A percentile compares a stretch with the other conserved stretches of the same genome.
These are phyloP conservation scores for Myanophis thanlyinensis DNA, from an alignment of 2,113 vertebrate genomes.

Conservation along the genomic window DNA sequence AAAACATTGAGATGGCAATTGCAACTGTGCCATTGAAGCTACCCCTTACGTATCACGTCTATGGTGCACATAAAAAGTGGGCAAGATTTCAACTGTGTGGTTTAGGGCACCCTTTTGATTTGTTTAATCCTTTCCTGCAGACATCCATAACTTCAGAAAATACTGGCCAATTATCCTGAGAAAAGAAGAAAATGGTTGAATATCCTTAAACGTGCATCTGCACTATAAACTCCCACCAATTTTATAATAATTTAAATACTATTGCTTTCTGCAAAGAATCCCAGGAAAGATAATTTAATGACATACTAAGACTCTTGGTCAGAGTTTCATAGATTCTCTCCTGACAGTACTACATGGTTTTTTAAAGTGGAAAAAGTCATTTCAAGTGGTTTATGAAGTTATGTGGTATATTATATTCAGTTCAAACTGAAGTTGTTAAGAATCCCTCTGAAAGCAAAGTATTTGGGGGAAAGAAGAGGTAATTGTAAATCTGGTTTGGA, in stretches of 20 bases:
- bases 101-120: not conserved
- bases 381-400: not conserved
- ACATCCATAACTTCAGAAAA: not conserved
- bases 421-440: not conserved
- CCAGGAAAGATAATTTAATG: not conserved
- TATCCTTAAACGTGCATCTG: not conserved
- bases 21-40: not conserved
- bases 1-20: not conserved
- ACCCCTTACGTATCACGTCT: not conserved
- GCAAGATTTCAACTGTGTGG: not conserved
- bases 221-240: not conserved
- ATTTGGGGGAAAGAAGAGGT: conserved; percentile 14
- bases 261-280: not conserved
- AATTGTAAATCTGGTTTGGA: conserved; percentile 36
- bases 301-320: not conserved
- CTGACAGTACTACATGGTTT: not conserved
- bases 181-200: not conserved
- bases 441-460: not conserved
- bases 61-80: not conserved
- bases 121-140: not conserved
- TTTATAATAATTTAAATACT: not conserved
- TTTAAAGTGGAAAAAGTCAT: not conserved
- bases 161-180: not conserved
- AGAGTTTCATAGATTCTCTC: not conserved
- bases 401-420: not conserved